These are phyloP conservation scores for Harpagifer antarcticus DNA, from an alignment of 2,797 vertebrate species.

Conservation along the genomic window DNA sequence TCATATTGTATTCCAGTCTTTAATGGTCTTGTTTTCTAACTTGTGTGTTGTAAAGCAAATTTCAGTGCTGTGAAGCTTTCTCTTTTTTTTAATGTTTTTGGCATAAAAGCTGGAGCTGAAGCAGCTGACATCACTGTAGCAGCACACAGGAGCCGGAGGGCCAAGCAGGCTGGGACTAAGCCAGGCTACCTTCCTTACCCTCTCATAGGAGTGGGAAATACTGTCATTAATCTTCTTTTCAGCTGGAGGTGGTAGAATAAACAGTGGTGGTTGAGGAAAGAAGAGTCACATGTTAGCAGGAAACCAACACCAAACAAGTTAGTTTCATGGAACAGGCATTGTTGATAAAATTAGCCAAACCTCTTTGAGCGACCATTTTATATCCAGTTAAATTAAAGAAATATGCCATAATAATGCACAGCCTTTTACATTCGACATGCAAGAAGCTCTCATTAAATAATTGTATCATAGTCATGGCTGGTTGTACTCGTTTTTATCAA, in stretches of 20 bases:
- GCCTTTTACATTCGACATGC: constrained; percentile 61
- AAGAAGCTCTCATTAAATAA: constrained; percentile 5
- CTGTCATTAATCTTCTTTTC: constrained; percentile 86
- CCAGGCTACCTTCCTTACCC: constrained; percentile 85
- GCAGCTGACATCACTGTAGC: constrained; percentile 79
- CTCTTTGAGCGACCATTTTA: constrained; percentile 59
- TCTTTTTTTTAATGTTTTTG: constrained; percentile 25
- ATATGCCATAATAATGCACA: constrained; percentile 34
- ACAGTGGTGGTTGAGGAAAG: constrained; percentile 76
- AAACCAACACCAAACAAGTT: constrained; percentile 79
- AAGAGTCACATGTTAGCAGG: constrained; percentile 80
- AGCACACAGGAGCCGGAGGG: constrained; percentile 76
- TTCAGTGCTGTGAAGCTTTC: constrained; percentile 40
- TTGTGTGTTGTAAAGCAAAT: constrained; percentile 40
- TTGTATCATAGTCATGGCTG: constrained; percentile 24
- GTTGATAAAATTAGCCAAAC: constrained; percentile 74
- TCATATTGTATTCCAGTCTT: background rate
- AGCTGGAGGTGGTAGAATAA: constrained; percentile 81
- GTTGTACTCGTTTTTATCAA: constrained; percentile 30
- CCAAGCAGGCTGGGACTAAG: constrained; percentile 72
- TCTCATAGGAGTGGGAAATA: constrained; percentile 82
- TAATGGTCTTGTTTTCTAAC: constrained; percentile 5
- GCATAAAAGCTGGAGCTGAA: constrained; percentile 74
- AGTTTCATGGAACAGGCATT: constrained; percentile 71
- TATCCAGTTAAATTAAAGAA: constrained; percentile 32